Percentiles rank a stretch among this genome's conserved stretches.
Conservation (phyloP, 2,888 invertebrate species). For the Linnaemya vulpina region DNA sequence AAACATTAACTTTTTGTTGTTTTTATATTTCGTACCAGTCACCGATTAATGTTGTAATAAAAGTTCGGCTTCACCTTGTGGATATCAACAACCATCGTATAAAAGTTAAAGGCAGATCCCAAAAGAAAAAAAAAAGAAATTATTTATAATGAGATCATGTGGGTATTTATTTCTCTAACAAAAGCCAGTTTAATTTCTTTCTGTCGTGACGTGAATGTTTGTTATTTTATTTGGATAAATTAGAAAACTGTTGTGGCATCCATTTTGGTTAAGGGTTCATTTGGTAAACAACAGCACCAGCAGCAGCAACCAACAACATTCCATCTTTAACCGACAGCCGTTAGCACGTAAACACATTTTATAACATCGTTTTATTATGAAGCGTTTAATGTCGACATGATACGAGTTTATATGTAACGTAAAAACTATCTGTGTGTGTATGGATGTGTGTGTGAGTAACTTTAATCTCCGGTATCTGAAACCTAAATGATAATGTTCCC, state of each 20-base stretch:
- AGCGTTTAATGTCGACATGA: slow-evolving; percentile 21
- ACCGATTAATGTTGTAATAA: slow-evolving; percentile 45
- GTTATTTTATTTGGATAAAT: slow-evolving; percentile 3
- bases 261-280: slow-evolving; percentile 31
- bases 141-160: slow-evolving; percentile 28
- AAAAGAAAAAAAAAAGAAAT: not conserved
- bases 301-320: slow-evolving; percentile 26
- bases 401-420: not conserved
- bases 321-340: slow-evolving; percentile 48
- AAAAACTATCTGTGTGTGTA: not conserved
- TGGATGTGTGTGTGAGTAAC: not conserved
- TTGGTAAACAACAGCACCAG: not conserved
- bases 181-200: slow-evolving; percentile 39
- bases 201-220: slow-evolving; percentile 38
- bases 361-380: slow-evolving; percentile 33
- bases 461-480: not conserved
- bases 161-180: slow-evolving; percentile 34
- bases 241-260: slow-evolving; percentile 44
- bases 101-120: not conserved
- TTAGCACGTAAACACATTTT: slow-evolving; percentile 61
- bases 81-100: not conserved
- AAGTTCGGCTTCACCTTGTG: slow-evolving; percentile 47
- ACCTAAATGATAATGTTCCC: not conserved
- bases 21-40: not conserved
- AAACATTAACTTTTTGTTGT: slow-evolving; percentile 10